Conservation (phyloP, 2,797 vertebrate genomes). For the Cyprinodon diabolis region DNA sequence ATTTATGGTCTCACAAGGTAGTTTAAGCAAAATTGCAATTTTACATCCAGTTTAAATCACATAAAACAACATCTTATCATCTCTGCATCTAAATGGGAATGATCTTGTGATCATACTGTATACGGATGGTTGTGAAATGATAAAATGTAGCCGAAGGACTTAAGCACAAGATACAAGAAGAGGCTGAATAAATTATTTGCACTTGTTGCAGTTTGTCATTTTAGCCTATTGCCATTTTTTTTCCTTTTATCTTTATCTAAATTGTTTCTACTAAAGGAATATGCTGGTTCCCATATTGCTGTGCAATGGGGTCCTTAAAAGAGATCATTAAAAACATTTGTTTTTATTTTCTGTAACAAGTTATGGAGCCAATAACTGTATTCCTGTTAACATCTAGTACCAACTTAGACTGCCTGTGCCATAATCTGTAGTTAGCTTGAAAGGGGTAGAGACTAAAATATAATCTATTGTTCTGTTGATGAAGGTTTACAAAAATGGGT, state of each 20-base stretch:
- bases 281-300: background rate
- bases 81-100: background rate
- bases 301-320: background rate
- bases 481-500: background rate
- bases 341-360: background rate
- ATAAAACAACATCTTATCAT: conserved; percentile 5
- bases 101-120: conserved; percentile 14
- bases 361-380: background rate
- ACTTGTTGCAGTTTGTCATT: background rate
- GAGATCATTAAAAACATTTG: background rate
- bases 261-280: background rate
- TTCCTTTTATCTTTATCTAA: background rate
- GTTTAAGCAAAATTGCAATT: conserved; percentile 29
- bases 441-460: background rate
- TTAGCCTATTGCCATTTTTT: background rate
- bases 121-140: background rate
- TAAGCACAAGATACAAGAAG: background rate
- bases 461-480: background rate
- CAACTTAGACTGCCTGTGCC: background rate
- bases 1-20: conserved; percentile 1
- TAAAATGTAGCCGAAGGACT: background rate
- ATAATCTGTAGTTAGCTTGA: background rate
- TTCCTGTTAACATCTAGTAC: background rate
- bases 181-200: background rate
- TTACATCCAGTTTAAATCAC: conserved; percentile 32